A percentile compares a stretch with the other conserved stretches of the same genome.
Evolutionary conservation across 2,797 vertebrate species (phyloP).

Genomic region (Pseudomugil tenellus): DNA sequence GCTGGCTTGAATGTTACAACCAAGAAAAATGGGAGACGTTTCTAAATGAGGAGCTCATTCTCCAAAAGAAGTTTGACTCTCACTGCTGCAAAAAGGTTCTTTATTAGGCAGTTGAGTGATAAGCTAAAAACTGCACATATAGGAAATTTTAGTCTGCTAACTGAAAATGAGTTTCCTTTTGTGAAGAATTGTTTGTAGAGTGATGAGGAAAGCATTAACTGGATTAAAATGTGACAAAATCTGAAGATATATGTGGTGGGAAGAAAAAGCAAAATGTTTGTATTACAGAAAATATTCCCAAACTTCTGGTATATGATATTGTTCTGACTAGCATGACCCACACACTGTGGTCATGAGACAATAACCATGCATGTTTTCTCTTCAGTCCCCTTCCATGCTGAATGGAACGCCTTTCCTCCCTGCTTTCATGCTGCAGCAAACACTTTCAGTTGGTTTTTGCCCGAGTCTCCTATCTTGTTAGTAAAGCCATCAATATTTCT

Average conservation of each 20-base stretch:
- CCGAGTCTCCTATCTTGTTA: constrained; percentile 18
- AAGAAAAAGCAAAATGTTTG: constrained; percentile 1
- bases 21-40: neutral
- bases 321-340: constrained; percentile 19
- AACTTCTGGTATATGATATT: neutral
- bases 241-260: neutral
- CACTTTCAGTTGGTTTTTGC: constrained; percentile 18
- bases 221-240: neutral
- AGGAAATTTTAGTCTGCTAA: neutral
- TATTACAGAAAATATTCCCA: neutral
- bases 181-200: neutral
- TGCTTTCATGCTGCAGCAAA: constrained; percentile 14
- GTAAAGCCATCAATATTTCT: constrained; percentile 29
- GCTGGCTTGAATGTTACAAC: neutral
- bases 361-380: constrained; percentile 23
- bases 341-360: constrained; percentile 12
- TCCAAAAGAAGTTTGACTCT: neutral
- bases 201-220: neutral
- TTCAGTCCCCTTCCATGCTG: constrained; percentile 28
- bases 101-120: neutral
- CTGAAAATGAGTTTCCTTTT: neutral
- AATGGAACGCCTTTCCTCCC: constrained; percentile 21
- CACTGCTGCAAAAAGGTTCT: neutral
- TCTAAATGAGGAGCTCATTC: neutral
- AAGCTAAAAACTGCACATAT: neutral